Conservation (phyloP, 92 coral and sea anemone genomes). For the Micromussa lordhowensis region DNA sequence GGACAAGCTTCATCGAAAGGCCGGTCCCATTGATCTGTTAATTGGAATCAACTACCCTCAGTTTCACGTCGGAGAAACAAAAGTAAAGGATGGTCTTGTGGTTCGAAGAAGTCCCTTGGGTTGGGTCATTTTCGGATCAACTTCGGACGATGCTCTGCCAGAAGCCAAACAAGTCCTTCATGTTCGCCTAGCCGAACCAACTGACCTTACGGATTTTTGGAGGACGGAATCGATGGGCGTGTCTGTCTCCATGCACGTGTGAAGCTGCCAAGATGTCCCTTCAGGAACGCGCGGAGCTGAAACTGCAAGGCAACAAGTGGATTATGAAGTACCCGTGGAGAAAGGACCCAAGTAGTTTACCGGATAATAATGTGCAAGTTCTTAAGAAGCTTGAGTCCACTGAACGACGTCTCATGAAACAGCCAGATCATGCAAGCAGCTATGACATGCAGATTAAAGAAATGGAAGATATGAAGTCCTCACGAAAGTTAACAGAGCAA, state of each 20-base stretch:
- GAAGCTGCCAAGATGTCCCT: constrained; percentile 41
- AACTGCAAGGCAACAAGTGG: too few relatives aligned
- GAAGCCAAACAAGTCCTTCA: too few relatives aligned
- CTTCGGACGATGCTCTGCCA: background rate
- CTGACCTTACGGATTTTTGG: constrained; percentile 64
- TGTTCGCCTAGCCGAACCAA: constrained; percentile 52
- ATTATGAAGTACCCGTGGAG: too few relatives aligned
- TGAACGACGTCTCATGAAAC: too few relatives aligned
- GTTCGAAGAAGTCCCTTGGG: constrained; percentile 70
- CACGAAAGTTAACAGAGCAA: constrained; percentile 46
- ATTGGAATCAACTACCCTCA: too few relatives aligned
- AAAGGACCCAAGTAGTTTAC: too few relatives aligned
- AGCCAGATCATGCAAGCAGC: too few relatives aligned
- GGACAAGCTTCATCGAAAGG: too few relatives aligned
- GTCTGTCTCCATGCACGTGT: constrained; percentile 53
- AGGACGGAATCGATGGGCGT: constrained; percentile 74
- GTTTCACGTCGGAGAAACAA: too few relatives aligned
- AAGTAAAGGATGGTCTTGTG: constrained; percentile 53
- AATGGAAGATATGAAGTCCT: constrained; percentile 47
- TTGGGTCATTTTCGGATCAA: constrained; percentile 64
- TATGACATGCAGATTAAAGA: constrained; percentile 51
- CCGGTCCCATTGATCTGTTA: too few relatives aligned
- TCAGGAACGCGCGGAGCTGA: constrained; percentile 36
- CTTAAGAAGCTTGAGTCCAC: constrained; percentile 46
- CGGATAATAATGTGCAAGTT: constrained; percentile 53